Evolutionary conservation across 2,113 vertebrate genomes (phyloP), one percentile per base, ranked within the genome.

Genomic region (Ploceus nigricollis): DNA sequence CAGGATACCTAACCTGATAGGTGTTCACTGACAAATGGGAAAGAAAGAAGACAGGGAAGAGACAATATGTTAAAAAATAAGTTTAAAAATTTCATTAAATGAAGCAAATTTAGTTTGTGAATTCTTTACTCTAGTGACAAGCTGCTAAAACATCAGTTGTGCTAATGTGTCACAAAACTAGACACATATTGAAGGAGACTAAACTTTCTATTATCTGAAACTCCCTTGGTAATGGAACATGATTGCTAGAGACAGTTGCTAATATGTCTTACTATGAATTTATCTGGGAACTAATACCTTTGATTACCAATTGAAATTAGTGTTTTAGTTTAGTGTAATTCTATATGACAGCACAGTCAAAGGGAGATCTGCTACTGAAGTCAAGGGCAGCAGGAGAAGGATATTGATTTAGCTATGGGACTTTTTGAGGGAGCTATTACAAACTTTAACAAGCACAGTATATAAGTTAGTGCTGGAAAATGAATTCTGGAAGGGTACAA

Each of bases 171-270:
- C 97, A 96, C 82, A 93, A 95, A 97, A 94, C 84, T 45, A 97
- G 89, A 97, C 66, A 96, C 68, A 93, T 94, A 97, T 93, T 96
- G 94, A 97, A 97, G 97, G 78, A 96, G 95, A 97, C 92, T 96
- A 94, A 93, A 95, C 80, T 97, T 97, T 84, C 92, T 65, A 96
- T 98, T 98, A 97, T 88, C 78, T 88, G 61, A 73, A 94, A 94
- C 61, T 96, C 94, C 87, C 72, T 39, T 73, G 82, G 60, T 94
- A 96, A 93, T 79, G 80, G 88, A 93, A 96, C 7, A 5, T 97
- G 90, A 97, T 97, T 93, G 83, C 83, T 92, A 94, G 96, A 95
- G 95, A 89, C 90, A 91, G 80, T 91, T 97, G 89, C 40, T 97
- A 97, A 96, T 96, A 95, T 22, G 65, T 56, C 54, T 89, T 88